These are phyloP conservation scores for Hydrozoanthus gracilis DNA, from an alignment of 92 coral and sea anemone species.

Conservation along the genomic window DNA sequence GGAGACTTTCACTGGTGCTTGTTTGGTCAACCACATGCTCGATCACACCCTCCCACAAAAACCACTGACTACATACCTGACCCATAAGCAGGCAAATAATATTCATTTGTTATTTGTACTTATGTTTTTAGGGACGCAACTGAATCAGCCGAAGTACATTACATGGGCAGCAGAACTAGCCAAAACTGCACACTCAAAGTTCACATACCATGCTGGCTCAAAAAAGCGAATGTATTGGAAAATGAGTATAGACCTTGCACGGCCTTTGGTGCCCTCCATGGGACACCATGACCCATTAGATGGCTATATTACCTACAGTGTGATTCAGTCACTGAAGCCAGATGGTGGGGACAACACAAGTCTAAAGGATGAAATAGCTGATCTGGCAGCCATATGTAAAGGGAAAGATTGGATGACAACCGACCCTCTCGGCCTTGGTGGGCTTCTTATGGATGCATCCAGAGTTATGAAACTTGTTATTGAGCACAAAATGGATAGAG, in stretches of 20 bases:
- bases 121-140: not conserved
- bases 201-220: constrained; percentile 59
- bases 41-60: too few species aligned
- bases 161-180: constrained; percentile 70
- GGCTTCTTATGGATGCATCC: constrained; percentile 63
- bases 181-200: constrained; percentile 62
- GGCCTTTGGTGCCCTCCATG: constrained; percentile 73
- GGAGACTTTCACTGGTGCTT: too few species aligned
- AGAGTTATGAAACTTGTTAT: constrained; percentile 60
- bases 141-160: constrained; percentile 40
- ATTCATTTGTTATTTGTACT: not conserved
- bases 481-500: constrained; percentile 35
- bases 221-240: constrained; percentile 78
- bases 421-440: constrained; percentile 74
- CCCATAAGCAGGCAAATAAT: not conserved
- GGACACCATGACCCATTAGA: constrained; percentile 79
- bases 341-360: constrained; percentile 28
- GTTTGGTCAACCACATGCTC: too few species aligned
- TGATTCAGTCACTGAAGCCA: constrained; percentile 50
- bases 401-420: constrained; percentile 74
- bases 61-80: too few species aligned
- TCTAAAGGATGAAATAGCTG: constrained; percentile 54
- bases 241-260: constrained; percentile 75
- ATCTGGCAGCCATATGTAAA: constrained; percentile 60
- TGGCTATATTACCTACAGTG: constrained; percentile 72